A percentile compares a stretch with the other conserved stretches of the same genome.
phyloP scores from a whole-genome alignment of 2,797 vertebrate species.

The Numenius phaeopus region DNA sequence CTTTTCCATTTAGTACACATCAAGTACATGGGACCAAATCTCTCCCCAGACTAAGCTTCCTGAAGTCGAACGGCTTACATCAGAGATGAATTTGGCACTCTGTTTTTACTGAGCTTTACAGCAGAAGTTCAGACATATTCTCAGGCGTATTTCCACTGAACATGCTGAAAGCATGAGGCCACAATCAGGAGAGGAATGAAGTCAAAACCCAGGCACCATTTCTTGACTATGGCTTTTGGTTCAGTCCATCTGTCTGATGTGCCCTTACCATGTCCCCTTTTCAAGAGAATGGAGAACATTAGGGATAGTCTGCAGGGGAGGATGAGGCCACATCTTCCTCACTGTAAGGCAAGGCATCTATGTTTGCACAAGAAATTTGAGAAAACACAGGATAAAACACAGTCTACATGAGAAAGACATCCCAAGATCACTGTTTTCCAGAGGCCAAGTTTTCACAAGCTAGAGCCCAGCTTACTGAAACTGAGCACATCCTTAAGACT shows the following conservation, averaged over 20 bases:
- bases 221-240: not conserved
- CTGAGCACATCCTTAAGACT: not conserved
- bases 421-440: not conserved
- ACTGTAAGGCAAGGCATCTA: not conserved
- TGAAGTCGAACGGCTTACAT: conserved; percentile 32
- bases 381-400: not conserved
- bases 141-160: not conserved
- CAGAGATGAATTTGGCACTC: conserved; percentile 24
- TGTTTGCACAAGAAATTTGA: not conserved
- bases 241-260: not conserved
- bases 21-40: conserved; percentile 3
- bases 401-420: not conserved
- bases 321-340: not conserved
- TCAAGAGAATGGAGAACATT: not conserved
- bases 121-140: conserved; percentile 33
- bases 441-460: not conserved
- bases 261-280: not conserved
- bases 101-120: conserved; percentile 11
- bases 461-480: not conserved
- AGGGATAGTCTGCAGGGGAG: not conserved
- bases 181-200: not conserved
- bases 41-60: conserved; percentile 20
- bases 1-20: conserved; percentile 37
- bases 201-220: not conserved
- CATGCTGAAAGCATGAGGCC: not conserved